A percentile compares a stretch with the other conserved stretches of the same genome.
These are phyloP conservation scores for Bibio marci DNA, from an alignment of 2,888 invertebrate species.

Conservation along the genomic window DNA sequence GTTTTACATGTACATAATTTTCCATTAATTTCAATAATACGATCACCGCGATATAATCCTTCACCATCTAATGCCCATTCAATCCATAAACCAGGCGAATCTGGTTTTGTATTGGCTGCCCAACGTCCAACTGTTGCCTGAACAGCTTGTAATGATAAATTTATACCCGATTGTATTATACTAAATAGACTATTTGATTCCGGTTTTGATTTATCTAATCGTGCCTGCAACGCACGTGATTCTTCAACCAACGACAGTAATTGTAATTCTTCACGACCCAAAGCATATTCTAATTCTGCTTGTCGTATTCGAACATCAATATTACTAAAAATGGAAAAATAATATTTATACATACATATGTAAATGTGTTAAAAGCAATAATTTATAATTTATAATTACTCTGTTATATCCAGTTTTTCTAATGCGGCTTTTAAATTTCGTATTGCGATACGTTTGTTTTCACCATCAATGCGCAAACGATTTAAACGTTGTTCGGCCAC, in stretches of 20 bases:
- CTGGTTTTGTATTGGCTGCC: slow-evolving; percentile 50
- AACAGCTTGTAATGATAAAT: slow-evolving; percentile 34
- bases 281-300: slow-evolving; percentile 75
- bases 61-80: slow-evolving; percentile 73
- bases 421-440: slow-evolving; percentile 64
- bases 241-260: slow-evolving; percentile 71
- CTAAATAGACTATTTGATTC: slow-evolving; percentile 39
- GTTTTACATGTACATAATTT: slow-evolving; percentile 49
- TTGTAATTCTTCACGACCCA: slow-evolving; percentile 77
- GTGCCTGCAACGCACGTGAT: slow-evolving; percentile 57
- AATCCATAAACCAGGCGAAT: slow-evolving; percentile 47
- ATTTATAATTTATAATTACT: slow-evolving; percentile 39
- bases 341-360: neutral
- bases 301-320: slow-evolving; percentile 80
- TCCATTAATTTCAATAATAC: slow-evolving; percentile 65
- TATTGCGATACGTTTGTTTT: slow-evolving; percentile 59
- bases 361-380: neutral
- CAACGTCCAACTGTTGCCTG: slow-evolving; percentile 55
- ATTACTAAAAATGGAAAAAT: slow-evolving; percentile 38
- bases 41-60: slow-evolving; percentile 56
- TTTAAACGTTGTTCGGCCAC: slow-evolving; percentile 41
- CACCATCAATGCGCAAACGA: slow-evolving; percentile 48
- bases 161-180: slow-evolving; percentile 14
- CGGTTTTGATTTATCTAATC: slow-evolving; percentile 49
- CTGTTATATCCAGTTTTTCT: slow-evolving; percentile 71